Evolutionary conservation across 23 tunicate genomes (phyloP).

Genomic region (Corella eumyota): DNA sequence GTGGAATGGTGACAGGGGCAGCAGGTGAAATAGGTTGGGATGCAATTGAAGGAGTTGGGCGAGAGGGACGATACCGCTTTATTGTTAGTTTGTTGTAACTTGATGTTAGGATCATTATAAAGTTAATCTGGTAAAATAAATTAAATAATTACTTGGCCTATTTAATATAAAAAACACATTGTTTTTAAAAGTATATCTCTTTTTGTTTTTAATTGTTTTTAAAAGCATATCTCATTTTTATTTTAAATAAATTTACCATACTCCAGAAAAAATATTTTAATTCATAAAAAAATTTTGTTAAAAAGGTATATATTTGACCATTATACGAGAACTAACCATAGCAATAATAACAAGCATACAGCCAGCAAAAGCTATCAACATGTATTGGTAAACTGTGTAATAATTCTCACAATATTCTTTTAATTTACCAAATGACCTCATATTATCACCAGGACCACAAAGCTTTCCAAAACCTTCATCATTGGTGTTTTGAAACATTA

Average conservation of each 20-base stretch:
- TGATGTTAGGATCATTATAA: constrained; percentile 32
- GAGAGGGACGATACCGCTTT: background rate
- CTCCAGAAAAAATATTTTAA: background rate
- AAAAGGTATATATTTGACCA: background rate
- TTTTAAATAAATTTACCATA: too few species aligned
- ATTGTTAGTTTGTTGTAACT: constrained; percentile 55
- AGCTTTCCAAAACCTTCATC: constrained; percentile 77
- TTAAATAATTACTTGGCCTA: background rate
- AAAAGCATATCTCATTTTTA: background rate
- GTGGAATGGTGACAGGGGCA: constrained; percentile 13
- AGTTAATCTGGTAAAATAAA: constrained; percentile 34
- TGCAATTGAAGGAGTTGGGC: constrained; percentile 4
- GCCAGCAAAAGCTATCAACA: constrained; percentile 63
- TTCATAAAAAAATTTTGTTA: constrained; percentile 2
- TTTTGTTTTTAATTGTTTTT: background rate
- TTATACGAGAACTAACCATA: constrained; percentile 20
- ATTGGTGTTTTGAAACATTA: constrained; percentile 72
- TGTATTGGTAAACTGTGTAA: constrained; percentile 25
- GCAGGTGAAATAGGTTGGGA: constrained; percentile 4
- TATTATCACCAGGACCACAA: constrained; percentile 70
- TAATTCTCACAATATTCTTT: constrained; percentile 56
- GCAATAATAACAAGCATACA: constrained; percentile 60
- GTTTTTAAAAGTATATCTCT: background rate
- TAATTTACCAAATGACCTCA: constrained; percentile 35
- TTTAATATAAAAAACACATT: background rate